phyloP scores from a whole-genome alignment of 2,888 invertebrate genomes.

The Smittia sp. region DNA sequence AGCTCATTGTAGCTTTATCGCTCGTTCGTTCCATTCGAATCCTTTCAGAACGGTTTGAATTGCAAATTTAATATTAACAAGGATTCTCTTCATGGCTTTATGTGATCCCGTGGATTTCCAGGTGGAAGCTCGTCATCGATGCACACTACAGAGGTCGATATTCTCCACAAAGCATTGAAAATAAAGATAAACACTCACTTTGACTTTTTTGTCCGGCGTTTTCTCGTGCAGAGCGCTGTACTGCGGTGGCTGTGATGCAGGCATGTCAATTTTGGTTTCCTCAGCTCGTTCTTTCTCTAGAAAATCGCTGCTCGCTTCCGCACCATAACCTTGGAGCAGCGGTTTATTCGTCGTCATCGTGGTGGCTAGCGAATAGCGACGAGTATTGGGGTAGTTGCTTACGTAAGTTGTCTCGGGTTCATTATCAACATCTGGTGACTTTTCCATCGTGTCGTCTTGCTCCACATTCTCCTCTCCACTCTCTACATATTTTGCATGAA shows the following conservation, averaged over 20 bases:
- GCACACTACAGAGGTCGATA: no score
- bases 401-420: constrained; percentile 25
- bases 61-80: no score
- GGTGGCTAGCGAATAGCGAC: constrained; percentile 32
- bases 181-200: no score
- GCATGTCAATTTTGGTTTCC: constrained; percentile 42
- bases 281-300: background rate
- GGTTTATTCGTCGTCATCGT: constrained; percentile 32
- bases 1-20: no score
- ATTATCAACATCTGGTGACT: constrained; percentile 31
- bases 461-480: constrained; percentile 43
- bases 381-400: constrained; percentile 33
- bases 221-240: constrained; percentile 23
- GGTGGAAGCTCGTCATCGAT: no score
- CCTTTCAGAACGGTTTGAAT: no score
- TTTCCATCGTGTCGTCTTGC: constrained; percentile 43
- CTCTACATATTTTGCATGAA: constrained; percentile 2
- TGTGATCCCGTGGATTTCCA: no score
- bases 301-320: background rate
- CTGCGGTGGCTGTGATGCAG: constrained; percentile 23
- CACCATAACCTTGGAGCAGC: constrained; percentile 20
- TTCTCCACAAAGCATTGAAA: no score
- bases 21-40: no score
- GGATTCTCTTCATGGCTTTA: no score
- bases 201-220: constrained; percentile 51